Conservation (phyloP, 1,140 invertebrate genomes). For the Portunus trituberculatus region DNA sequence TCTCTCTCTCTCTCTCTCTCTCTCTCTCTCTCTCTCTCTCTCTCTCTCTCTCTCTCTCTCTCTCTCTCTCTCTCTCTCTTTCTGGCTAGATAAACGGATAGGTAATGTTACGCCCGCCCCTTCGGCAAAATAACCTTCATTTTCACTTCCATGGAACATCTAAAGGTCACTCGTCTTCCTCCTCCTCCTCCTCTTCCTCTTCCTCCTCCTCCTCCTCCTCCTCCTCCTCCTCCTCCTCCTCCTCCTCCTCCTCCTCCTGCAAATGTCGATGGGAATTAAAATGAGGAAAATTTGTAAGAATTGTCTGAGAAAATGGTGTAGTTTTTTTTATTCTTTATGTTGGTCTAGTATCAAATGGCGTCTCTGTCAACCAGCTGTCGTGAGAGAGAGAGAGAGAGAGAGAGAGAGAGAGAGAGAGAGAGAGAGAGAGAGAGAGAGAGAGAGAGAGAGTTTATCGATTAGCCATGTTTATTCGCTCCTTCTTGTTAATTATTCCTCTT, state of each 20-base stretch:
- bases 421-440: conserved; percentile 18
- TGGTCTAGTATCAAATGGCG: neutral
- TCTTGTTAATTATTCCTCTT: neutral
- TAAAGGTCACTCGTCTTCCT: neutral
- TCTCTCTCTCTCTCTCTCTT: neutral
- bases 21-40: neutral
- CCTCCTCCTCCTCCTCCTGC: neutral
- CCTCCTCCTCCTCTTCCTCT: neutral
- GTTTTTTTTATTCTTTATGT: neutral
- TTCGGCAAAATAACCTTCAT: neutral
- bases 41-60: neutral
- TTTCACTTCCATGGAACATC: neutral
- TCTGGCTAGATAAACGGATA: no score
- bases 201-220: neutral
- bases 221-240: neutral
- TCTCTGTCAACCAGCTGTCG: neutral
- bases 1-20: no score
- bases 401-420: neutral
- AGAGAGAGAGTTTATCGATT: neutral
- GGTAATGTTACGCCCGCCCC: no score
- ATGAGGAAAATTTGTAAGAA: neutral
- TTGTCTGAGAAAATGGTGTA: neutral
- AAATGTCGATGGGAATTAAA: neutral
- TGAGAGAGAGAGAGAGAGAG: neutral
- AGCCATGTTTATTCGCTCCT: neutral